A percentile compares a stretch with the other conserved stretches of the same genome.
These are phyloP conservation scores for Cantharis rufa DNA, from an alignment of 2,888 invertebrate genomes.

Conservation along the genomic window DNA sequence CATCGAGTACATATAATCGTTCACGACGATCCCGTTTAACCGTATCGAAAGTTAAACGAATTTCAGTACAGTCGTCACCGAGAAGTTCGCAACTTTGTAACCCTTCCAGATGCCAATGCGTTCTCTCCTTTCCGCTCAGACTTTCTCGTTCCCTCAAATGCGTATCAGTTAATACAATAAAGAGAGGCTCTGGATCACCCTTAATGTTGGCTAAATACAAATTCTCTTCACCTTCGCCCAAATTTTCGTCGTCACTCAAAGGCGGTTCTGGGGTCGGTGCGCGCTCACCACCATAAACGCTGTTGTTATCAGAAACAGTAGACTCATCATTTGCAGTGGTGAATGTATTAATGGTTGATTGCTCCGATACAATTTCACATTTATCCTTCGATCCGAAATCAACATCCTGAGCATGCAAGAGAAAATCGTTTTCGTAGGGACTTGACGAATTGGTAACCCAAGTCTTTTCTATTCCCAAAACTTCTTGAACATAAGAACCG, in stretches of 20 bases:
- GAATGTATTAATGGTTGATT: constrained; percentile 23
- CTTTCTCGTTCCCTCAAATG: constrained; percentile 51
- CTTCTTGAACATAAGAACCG: constrained; percentile 60
- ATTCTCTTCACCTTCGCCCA: constrained; percentile 49
- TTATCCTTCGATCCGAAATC: constrained; percentile 15
- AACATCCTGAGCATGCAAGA: constrained; percentile 32
- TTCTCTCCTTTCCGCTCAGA: constrained; percentile 45
- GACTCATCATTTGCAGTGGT: constrained; percentile 26
- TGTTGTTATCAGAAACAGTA: constrained; percentile 13
- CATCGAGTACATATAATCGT: constrained; percentile 62
- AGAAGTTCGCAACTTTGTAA: constrained; percentile 58
- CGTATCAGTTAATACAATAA: constrained; percentile 50
- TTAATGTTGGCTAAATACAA: constrained; percentile 50
- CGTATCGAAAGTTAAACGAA: constrained; percentile 66
- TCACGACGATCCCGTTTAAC: constrained; percentile 61
- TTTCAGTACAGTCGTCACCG: constrained; percentile 45
- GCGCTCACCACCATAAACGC: constrained; percentile 21
- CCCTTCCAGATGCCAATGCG: constrained; percentile 59
- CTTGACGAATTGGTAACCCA: constrained; percentile 37
- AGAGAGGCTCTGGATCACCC: constrained; percentile 48
- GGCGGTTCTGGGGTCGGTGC: constrained; percentile 1
- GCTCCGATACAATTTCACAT: constrained; percentile 20
- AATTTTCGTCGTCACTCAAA: constrained; percentile 32
- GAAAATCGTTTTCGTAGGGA: constrained; percentile 38
- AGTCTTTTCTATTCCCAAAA: constrained; percentile 58